phyloP scores from a whole-genome alignment of 2,888 invertebrate genomes.

The Gibbula magus region DNA sequence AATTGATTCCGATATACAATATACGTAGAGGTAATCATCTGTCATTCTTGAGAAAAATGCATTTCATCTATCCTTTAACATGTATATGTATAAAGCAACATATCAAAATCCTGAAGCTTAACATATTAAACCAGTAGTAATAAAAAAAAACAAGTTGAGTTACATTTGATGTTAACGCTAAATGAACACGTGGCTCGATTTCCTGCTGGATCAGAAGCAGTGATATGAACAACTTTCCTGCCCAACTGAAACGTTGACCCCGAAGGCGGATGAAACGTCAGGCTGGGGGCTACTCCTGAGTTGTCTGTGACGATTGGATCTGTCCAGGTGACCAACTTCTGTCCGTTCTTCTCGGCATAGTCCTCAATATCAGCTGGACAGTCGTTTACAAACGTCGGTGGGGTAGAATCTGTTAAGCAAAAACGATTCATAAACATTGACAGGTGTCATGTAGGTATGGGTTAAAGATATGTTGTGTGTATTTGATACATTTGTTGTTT shows the following conservation, averaged over 20 bases:
- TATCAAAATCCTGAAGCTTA: no score
- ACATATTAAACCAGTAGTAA: no score
- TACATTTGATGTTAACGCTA: conserved; percentile 31
- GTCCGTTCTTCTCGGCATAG: neutral
- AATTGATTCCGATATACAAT: no score
- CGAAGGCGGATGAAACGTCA: conserved; percentile 17
- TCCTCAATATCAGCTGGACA: neutral
- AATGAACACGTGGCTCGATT: conserved; percentile 37
- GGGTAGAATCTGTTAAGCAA: neutral
- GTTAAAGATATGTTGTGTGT: no score
- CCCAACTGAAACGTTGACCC: conserved; percentile 26
- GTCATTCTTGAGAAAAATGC: no score
- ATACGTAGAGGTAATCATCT: no score
- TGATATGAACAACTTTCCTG: conserved; percentile 22
- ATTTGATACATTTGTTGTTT: no score
- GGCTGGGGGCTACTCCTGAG: neutral
- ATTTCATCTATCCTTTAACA: no score
- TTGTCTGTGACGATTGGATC: neutral
- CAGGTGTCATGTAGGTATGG: no score
- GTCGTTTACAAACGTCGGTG: neutral
- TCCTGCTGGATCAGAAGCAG: conserved; percentile 22
- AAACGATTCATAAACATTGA: no score
- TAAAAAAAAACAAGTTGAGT: no score
- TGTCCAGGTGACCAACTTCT: neutral
- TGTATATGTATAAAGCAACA: no score